These are phyloP conservation scores for Sinocyclocheilus maitianheensis DNA, from an alignment of 2,113 vertebrate genomes.

Conservation along the genomic window DNA sequence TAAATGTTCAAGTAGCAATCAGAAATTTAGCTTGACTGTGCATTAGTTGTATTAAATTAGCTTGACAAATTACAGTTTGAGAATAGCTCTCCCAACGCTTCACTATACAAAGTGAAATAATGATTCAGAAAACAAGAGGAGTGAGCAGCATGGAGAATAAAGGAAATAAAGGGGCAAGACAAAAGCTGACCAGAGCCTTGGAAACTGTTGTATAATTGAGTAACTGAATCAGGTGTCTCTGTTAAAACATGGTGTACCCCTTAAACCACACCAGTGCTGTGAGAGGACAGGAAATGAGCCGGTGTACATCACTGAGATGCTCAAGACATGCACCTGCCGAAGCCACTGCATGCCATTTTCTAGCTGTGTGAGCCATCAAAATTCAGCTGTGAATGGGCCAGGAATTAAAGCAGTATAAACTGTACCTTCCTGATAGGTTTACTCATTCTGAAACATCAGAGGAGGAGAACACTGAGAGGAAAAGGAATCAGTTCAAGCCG, in stretches of 20 bases:
- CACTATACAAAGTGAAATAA: background rate
- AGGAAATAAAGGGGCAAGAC: background rate
- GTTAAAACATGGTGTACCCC: conserved; percentile 18
- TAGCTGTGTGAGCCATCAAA: background rate
- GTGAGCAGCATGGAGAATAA: background rate
- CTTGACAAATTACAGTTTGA: background rate
- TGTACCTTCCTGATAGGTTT: background rate
- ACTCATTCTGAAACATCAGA: background rate
- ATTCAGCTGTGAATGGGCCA: background rate
- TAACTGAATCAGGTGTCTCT: background rate
- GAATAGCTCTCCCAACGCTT: background rate
- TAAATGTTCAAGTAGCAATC: no score
- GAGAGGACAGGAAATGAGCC: background rate
- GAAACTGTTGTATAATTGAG: background rate
- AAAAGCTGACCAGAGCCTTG: background rate
- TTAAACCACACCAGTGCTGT: background rate
- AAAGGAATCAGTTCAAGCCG: background rate
- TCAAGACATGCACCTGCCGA: background rate
- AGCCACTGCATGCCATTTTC: background rate
- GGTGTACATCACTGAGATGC: background rate
- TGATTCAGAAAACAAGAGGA: background rate
- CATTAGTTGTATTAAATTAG: background rate
- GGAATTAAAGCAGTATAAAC: background rate
- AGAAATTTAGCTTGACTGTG: background rate
- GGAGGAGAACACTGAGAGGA: background rate